A percentile compares a stretch with the other conserved stretches of the same genome.
These are phyloP conservation scores for Oenanthe oenanthe DNA, from an alignment of 2,113 vertebrate genomes.

Conservation along the genomic window DNA sequence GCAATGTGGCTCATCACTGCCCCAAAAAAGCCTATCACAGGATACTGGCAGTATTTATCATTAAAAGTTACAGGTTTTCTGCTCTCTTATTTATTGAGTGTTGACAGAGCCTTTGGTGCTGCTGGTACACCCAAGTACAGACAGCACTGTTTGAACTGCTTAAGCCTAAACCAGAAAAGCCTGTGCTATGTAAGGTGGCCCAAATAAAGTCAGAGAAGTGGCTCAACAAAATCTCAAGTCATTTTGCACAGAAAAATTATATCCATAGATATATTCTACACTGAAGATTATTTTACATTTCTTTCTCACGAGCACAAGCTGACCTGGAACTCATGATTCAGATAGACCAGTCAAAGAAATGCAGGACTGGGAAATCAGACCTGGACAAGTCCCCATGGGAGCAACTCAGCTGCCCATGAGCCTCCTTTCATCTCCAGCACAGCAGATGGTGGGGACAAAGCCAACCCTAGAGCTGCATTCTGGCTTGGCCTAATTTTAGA, in stretches of 20 bases:
- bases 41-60: neutral
- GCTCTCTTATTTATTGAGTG: neutral
- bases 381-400: neutral
- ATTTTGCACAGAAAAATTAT: neutral
- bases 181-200: neutral
- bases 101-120: slow-evolving; percentile 19
- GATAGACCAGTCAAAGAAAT: neutral
- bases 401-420: neutral
- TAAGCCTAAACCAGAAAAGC: neutral
- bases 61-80: neutral
- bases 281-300: neutral
- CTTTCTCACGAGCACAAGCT: neutral
- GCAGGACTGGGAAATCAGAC: neutral
- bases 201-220: neutral
- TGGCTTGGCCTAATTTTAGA: neutral
- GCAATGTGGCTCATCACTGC: neutral
- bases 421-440: neutral
- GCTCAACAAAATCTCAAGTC: neutral
- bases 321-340: neutral
- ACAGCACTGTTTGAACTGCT: neutral
- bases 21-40: neutral
- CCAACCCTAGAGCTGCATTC: neutral
- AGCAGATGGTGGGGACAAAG: neutral
- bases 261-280: neutral
- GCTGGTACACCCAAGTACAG: neutral